Evolutionary conservation across 1,140 invertebrate species (phyloP), one percentile per base, ranked within the genome.

Genomic region (Megalopta genalis): DNA sequence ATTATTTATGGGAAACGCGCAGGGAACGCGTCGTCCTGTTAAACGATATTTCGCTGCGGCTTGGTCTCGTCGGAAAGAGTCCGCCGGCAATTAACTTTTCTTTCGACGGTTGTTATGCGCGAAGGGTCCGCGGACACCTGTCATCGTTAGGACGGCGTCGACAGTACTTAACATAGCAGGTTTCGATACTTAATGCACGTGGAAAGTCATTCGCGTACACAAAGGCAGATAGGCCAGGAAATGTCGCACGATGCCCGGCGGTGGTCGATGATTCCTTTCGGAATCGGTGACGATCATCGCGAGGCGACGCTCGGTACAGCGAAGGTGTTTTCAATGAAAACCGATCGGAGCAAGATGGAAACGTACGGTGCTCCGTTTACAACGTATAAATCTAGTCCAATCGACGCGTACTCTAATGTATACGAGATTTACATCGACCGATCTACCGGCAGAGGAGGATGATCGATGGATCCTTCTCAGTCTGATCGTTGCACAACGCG

Each of bases 371-470:
- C 25, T 65, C 72, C 59, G 52, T 68, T 77, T 54, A 27, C 68
- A 52, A 80, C 76, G 76, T 65, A 80, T 66, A 84, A 84, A 85
- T 85, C 83, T 85, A 85, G 83, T 84, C 83, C 77, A 73, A 69
- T 71, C 70, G 67, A 70, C 75, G 81, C 65, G 77, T 76, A 84
- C 62, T 80, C 42, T 78, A 84, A 74, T 54, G 49, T 73, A 77
- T 73, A 73, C 80, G 77, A 73, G 69, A 73, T 72, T 72, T 49
- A 64, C 37, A 68, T 71, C 57, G 32, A 54, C 32, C 12, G 21
- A 46, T 54, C 12, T 7, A 14, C 49, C 21, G 59, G 32, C 9
- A 60, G 23, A 4, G 18, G 42, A 52, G 16, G 57, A 64, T 8
- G 69, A 73, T 65, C 52, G 59, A 72, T 23, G n/a, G 32, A 59